Percentiles rank a stretch among this genome's conserved stretches.
Evolutionary conservation across 2,888 invertebrate genomes (phyloP).

Genomic region (Scelioninae gen. 2): DNA sequence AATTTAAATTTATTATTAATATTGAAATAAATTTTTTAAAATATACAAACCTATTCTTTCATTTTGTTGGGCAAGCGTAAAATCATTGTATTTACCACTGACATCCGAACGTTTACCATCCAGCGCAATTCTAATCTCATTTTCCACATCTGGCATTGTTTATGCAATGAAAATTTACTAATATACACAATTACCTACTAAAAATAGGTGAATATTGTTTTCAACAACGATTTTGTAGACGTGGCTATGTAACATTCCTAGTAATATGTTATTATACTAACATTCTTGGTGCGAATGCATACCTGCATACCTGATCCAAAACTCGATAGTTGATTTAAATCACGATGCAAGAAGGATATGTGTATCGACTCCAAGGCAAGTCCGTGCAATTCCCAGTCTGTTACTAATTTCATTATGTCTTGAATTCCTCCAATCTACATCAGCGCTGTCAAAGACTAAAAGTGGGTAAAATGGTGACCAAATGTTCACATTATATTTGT

Average conservation of each 20-base stretch:
- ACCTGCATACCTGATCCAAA: no score
- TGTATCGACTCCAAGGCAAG: no score
- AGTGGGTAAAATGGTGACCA: no score
- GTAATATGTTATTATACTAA: conserved; percentile 37
- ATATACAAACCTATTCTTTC: conserved; percentile 79
- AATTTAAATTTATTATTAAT: no score
- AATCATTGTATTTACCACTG: conserved; percentile 86
- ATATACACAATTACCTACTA: conserved; percentile 8
- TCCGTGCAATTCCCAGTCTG: no score
- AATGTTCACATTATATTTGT: no score
- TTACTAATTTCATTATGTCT: no score
- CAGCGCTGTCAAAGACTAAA: no score
- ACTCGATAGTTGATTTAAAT: conserved; percentile 24
- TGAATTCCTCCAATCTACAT: no score
- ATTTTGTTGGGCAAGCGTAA: conserved; percentile 89
- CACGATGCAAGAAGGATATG: no score
- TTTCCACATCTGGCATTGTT: conserved; percentile 76
- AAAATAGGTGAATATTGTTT: conserved; percentile 7
- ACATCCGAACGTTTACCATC: conserved; percentile 82
- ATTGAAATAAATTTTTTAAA: no score
- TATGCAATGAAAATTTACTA: conserved; percentile 6
- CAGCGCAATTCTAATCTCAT: conserved; percentile 80
- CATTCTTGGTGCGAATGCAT: conserved; percentile 36
- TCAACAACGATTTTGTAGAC: conserved; percentile 36
- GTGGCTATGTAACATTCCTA: conserved; percentile 37